These are phyloP conservation scores for Bufo gargarizans DNA, from an alignment of 2,113 vertebrate genomes.

Conservation along the genomic window DNA sequence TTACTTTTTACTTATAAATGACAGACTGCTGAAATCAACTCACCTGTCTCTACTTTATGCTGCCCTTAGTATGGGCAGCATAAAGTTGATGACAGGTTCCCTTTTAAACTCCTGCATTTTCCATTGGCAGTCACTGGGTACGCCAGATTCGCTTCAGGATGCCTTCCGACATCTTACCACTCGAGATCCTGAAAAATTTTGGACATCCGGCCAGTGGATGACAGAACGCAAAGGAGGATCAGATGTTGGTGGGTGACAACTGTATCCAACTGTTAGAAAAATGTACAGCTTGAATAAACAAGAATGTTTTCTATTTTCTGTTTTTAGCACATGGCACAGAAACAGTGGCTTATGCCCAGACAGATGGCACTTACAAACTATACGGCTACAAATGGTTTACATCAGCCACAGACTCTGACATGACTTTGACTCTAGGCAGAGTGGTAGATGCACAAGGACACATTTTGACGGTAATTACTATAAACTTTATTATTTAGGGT, in stretches of 20 bases:
- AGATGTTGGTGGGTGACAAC: constrained; percentile 77
- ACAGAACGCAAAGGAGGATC: constrained; percentile 86
- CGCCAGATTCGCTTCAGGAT: constrained; percentile 66
- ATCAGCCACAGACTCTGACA: constrained; percentile 83
- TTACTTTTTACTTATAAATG: too few relatives aligned
- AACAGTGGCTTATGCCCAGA: constrained; percentile 77
- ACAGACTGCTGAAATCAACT: too few relatives aligned
- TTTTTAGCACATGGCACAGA: constrained; percentile 76
- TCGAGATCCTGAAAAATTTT: constrained; percentile 76
- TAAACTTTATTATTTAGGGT: too few relatives aligned
- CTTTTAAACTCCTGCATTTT: background rate
- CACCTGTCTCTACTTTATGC: too few relatives aligned
- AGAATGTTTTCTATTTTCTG: constrained; percentile 9
- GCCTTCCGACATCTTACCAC: constrained; percentile 76
- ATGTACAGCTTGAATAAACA: background rate
- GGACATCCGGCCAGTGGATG: constrained; percentile 94
- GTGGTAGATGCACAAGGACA: constrained; percentile 70
- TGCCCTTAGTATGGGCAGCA: too few relatives aligned
- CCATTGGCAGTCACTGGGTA: constrained; percentile 71
- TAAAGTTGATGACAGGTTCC: background rate
- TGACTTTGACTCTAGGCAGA: constrained; percentile 83
- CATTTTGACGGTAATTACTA: constrained; percentile 65
- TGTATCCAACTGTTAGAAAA: background rate
- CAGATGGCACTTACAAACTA: constrained; percentile 77
- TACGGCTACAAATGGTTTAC: constrained; percentile 89